Evolutionary conservation across 2,888 invertebrate genomes (phyloP), one percentile per base, ranked within the genome.

Genomic region (Nephrocerus scutellatus): DNA sequence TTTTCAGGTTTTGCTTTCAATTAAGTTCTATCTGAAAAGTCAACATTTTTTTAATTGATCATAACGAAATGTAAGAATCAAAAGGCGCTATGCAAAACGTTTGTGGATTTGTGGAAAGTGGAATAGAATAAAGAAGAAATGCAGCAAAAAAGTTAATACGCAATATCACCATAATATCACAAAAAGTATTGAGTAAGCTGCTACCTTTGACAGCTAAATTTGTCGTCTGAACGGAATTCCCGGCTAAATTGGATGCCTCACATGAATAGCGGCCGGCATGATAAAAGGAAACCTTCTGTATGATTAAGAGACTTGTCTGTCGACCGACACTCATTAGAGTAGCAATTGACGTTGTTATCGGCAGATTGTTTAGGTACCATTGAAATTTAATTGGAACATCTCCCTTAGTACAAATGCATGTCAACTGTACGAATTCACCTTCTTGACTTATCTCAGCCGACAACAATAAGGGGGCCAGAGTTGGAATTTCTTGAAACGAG

Each of bases 351-450:
- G 55, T 51, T 29, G 53, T 55, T 44, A 56, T 46, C 8, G 49
- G 45, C 37, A 54, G 13, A 12, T 44, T 53, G 43, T 63, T 62
- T 3, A 65, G 42, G 21, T 46, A 50, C 80, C 80, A 80, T 9
- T 76, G 72, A 55, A 80, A 79, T 46, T 74, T 74, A 26, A 80
- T 75, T 2, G 80, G 80, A 72, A 79, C 74, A 57, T 80, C 79
- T 14, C 80, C 80, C 25, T 79, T 77, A 26, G 82, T 86, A 34
- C 88, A 84, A 33, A 84, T 85, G 61, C 90, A 90, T 2, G 88
- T 84, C 26, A 89, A 74, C 60, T 88, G 82, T 34, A 85, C 79
- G 52, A 88, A 73, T 65, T 88, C 82, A 38, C 84, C 82, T 43
- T 61, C 55, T 46, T 60, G 53, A 34, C 60, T 60, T 10, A 73